Base-by-base conservation (phyloP, 2,113 vertebrate genomes). In the Budorcas taxicolor region DNA sequence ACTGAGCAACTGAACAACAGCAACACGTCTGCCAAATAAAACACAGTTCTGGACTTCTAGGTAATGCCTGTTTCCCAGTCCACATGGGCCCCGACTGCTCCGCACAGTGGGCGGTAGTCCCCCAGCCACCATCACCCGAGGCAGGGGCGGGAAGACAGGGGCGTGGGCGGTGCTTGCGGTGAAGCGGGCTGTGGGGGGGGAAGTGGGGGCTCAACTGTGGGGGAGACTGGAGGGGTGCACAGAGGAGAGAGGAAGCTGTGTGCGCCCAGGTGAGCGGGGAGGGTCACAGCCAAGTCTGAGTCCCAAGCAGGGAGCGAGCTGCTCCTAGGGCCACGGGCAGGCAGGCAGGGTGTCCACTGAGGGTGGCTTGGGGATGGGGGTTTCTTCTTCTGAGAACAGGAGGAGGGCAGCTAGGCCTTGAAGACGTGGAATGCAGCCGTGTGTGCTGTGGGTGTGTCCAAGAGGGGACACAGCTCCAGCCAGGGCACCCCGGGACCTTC, bases 41-140 rank as follows among this genome's bases (percentile, higher is more conserved):
- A 36, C 52, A 9, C 15, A 15, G n/a, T 15, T 25, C 33, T 55
- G 33, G 10, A 3, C 81, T 55, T 55, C 25, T 1, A 14, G 21
- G 21, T 36, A 5, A 11, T 3, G n/a, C 21, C 0, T 5, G 4
- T 52, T 23, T n/a, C 50, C 13, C 50, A 53, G 31, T 9, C 21
- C 4, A 1, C 27, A 12, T 3, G 23, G 36, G 55, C 83, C 12
- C 5, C 0, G 1, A 7, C 55, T 31, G 9, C 36, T 11, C 14
- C 14, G 53, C 36, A 31, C 36, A 12, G 36, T 0, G 25, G 83
- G 5, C 5, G 0, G 55, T 15, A 57, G 33, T 14, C 23, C 45
- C 76, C 45, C 23, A 2, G 55, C 31, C 90, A 9, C 6, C 91
- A 7, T 25, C 3, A 8, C 16, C 83, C 3, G 0, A 5, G 88